A percentile compares a stretch with the other conserved stretches of the same genome.
Evolutionary conservation across 1,140 invertebrate genomes (phyloP).

Genomic region (Leguminivora glycinivorella): DNA sequence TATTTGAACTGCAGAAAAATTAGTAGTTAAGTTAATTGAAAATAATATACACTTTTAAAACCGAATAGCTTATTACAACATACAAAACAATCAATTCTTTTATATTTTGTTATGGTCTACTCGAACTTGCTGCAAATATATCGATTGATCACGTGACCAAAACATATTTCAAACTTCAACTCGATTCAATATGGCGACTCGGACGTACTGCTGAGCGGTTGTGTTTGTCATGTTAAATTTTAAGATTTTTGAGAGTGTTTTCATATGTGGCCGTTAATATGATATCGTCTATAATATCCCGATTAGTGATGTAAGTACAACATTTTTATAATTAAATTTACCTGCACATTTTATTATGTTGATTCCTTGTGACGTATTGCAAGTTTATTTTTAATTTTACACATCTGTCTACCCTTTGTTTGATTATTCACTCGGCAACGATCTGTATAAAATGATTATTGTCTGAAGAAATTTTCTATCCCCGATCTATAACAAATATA

Average conservation of each 20-base stretch:
- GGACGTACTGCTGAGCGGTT: slow-evolving; percentile 60
- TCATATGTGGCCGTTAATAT: slow-evolving; percentile 79
- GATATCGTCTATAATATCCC: slow-evolving; percentile 87
- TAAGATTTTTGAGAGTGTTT: slow-evolving; percentile 67
- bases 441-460: background rate
- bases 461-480: background rate
- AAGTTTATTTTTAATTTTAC: slow-evolving; percentile 15
- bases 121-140: slow-evolving; percentile 49
- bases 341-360: slow-evolving; percentile 17
- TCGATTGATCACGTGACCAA: slow-evolving; percentile 79
- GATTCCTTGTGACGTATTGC: slow-evolving; percentile 19
- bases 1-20: background rate
- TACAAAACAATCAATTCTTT: background rate
- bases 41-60: background rate
- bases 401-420: slow-evolving; percentile 27
- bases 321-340: slow-evolving; percentile 35
- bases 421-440: background rate
- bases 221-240: slow-evolving; percentile 75
- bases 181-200: slow-evolving; percentile 68
- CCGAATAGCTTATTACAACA: background rate
- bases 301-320: slow-evolving; percentile 86
- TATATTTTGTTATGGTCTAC: background rate
- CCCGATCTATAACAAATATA: background rate
- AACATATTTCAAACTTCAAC: slow-evolving; percentile 57
- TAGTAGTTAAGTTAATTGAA: background rate